Evolutionary conservation across 2,113 vertebrate genomes (phyloP).

Genomic region (Telmatochromis sp.): DNA sequence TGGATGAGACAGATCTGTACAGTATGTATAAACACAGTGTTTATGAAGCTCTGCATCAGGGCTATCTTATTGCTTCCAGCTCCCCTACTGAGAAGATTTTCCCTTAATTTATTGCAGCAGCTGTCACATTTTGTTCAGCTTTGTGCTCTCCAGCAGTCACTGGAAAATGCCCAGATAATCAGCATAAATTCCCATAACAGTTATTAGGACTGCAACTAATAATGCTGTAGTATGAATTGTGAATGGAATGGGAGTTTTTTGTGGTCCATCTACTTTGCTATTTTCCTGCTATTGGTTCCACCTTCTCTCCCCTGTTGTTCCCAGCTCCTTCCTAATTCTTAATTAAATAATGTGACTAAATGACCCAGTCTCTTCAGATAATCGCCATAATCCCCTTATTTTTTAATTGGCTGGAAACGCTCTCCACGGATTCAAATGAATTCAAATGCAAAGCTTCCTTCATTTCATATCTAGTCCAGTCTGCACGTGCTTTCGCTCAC

Average conservation of each 20-base stretch:
- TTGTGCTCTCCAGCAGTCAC: background rate
- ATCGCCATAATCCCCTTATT: slow-evolving; percentile 49
- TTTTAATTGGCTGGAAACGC: slow-evolving; percentile 43
- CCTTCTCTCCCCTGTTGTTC: background rate
- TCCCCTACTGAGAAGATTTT: background rate
- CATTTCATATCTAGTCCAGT: background rate
- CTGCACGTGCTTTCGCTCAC: background rate
- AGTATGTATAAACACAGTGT: slow-evolving; percentile 73
- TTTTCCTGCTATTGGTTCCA: slow-evolving; percentile 14
- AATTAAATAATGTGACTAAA: slow-evolving; percentile 50
- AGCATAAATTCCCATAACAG: background rate
- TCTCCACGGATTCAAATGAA: background rate
- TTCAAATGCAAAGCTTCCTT: slow-evolving; percentile 3
- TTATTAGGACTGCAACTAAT: background rate
- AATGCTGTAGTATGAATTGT: background rate
- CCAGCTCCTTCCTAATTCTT: slow-evolving; percentile 5
- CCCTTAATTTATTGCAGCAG: background rate
- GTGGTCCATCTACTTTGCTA: background rate
- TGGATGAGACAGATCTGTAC: slow-evolving; percentile 95
- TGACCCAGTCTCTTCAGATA: slow-evolving; percentile 36
- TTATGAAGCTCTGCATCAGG: background rate
- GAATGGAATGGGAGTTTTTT: background rate
- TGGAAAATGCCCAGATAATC: background rate
- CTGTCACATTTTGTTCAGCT: background rate
- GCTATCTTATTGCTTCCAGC: background rate